Evolutionary conservation across 1,140 invertebrate species (phyloP), one percentile per base, ranked within the genome.

Genomic region (Aphis gossypii): DNA sequence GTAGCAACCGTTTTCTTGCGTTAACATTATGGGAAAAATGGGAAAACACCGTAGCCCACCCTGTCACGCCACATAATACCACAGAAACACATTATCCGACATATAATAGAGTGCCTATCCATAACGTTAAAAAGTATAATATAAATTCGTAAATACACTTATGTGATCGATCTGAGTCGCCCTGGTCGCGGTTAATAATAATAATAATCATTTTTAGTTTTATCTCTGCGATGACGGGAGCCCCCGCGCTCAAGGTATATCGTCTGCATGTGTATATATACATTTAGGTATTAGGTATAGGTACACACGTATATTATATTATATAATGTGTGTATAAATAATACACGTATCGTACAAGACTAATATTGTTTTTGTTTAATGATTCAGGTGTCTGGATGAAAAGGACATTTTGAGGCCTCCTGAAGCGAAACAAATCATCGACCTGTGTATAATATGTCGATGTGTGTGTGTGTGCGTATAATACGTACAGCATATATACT

Each of bases 361-460:
- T 83, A 92, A 92, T 92, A 92, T 82, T 82, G 90, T 92, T 92
- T 92, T 92, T 92, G 76, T 93, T 93, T 93, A 93, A 93, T 86
- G 92, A 86, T 54, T 84, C 82, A 2, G 48, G 48, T 38, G 92
- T 93, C 92, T 84, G 82, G 21, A 38, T 44, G 92, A 86, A 93
- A 93, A 93, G 82, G 92, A 93, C 92, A 93, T 51, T 93, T 93
- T 30, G 48, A 56, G 92, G 92, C 92, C 92, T 86, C 92, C 92
- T 30, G 92, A 93, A 93, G 92, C 92, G 92, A 93, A 93, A 93
- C 92, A 92, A 92, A 92, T 92, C 91, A 86, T 93, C 92, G 92
- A 86, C 76, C 90, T 20, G 68, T 46, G 92, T 84, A 86, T 84
- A 84, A 82, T 83, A 76, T 1, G 60, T 76, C 60, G 30, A 11